phyloP scores from a whole-genome alignment of 2,797 vertebrate genomes.

The Lates japonicus region DNA sequence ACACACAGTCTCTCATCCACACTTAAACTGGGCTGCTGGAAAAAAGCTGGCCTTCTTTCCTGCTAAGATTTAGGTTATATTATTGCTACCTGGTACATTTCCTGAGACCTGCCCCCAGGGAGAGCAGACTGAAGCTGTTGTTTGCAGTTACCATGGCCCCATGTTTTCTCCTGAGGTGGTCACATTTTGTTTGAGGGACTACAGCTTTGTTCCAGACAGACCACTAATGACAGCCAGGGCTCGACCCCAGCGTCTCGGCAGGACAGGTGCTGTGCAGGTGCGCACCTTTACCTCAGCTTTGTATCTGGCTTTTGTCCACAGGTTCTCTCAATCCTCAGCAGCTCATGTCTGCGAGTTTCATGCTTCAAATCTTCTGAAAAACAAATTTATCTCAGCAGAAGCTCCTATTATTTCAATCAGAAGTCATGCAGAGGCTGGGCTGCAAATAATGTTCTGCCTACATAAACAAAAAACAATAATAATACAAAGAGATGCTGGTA shows the following conservation, averaged over 20 bases:
- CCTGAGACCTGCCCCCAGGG: constrained; percentile 49
- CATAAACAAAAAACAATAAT: constrained; percentile 44
- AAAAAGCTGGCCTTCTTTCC: constrained; percentile 58
- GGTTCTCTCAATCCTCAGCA: constrained; percentile 3
- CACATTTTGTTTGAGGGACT: constrained; percentile 65
- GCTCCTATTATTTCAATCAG: constrained; percentile 48
- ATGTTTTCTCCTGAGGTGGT: constrained; percentile 76
- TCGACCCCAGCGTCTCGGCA: constrained; percentile 46
- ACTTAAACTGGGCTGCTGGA: constrained; percentile 19
- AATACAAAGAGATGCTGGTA: constrained; percentile 34
- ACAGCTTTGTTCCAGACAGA: constrained; percentile 75
- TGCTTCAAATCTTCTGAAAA: constrained; percentile 28
- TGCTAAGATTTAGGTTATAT: constrained; percentile 67
- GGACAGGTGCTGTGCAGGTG: constrained; percentile 77
- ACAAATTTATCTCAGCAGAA: constrained; percentile 30
- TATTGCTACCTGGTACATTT: constrained; percentile 61
- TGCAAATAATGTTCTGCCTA: constrained; percentile 42
- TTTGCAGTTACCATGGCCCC: constrained; percentile 54
- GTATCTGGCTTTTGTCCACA: constrained; percentile 56
- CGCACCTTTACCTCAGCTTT: constrained; percentile 59
- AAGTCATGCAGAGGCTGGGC: constrained; percentile 38
- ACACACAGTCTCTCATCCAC: constrained; percentile 10
- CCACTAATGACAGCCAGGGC: constrained; percentile 53
- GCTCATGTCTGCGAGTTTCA: background rate
- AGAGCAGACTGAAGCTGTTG: constrained; percentile 71